Conservation (phyloP, 1,140 invertebrate species). For the Lucilia cuprina region DNA sequence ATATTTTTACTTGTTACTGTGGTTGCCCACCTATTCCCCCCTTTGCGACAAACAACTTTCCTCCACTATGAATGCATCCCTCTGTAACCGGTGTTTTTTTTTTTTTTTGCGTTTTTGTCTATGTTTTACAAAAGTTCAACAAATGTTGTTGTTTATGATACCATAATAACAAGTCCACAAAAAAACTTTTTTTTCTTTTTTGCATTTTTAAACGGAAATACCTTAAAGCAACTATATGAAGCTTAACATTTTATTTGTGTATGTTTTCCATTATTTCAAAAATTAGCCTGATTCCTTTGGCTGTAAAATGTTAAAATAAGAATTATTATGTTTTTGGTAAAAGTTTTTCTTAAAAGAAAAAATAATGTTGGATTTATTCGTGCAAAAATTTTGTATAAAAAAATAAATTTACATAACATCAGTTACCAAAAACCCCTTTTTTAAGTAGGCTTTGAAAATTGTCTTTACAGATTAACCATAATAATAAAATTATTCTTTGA, state of each 20-base stretch:
- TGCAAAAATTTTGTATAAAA: not conserved
- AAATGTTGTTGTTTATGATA: conserved; percentile 5
- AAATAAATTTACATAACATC: not conserved
- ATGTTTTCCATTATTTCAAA: not conserved
- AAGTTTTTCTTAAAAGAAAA: not conserved
- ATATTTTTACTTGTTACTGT: not conserved
- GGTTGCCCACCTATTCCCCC: not conserved
- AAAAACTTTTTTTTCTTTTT: not conserved
- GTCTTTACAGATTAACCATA: conserved; percentile 23
- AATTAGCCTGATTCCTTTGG: not conserved
- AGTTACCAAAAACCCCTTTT: not conserved
- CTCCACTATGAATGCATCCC: not conserved
- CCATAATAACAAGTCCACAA: conserved; percentile 9
- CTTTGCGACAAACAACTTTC: too few relatives aligned
- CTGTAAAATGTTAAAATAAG: not conserved
- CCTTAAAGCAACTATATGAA: not conserved
- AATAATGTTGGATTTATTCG: conserved; percentile 20
- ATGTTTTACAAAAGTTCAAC: not conserved
- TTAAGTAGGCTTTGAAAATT: conserved; percentile 26
- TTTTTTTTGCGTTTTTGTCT: not conserved
- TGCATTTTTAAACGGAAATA: conserved; percentile 4
- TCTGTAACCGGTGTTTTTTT: not conserved
- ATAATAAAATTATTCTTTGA: not conserved
- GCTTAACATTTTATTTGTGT: not conserved
- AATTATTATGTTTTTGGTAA: not conserved